A percentile compares a stretch with the other conserved stretches of the same genome.
These are phyloP conservation scores for Wasmannia auropunctata DNA, from an alignment of 1,140 invertebrate species.

Conservation along the genomic window DNA sequence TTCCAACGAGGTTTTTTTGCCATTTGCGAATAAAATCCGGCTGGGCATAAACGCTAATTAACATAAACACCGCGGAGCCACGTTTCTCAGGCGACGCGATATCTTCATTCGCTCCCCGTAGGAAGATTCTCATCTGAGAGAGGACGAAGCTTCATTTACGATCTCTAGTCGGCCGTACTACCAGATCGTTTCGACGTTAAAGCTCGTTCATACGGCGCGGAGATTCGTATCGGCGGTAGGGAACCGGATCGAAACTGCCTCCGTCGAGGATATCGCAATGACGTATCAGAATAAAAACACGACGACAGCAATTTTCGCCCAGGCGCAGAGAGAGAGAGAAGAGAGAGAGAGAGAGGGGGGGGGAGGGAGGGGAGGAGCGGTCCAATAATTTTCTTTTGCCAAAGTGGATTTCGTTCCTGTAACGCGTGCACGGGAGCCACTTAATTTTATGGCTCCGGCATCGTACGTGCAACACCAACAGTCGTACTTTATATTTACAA, in stretches of 20 bases:
- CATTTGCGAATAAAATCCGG: conserved; percentile 8
- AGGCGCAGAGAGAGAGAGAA: too few species aligned
- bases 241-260: conserved; percentile 51
- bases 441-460: conserved; percentile 41
- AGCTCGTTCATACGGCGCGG: conserved; percentile 30
- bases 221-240: conserved; percentile 47
- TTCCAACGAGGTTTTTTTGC: not conserved
- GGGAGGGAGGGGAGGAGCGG: not conserved
- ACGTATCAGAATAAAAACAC: conserved; percentile 40
- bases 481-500: conserved; percentile 25
- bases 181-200: conserved; percentile 39
- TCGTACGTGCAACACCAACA: not conserved
- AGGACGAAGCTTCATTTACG: conserved; percentile 41
- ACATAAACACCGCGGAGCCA: not conserved
- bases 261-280: conserved; percentile 6
- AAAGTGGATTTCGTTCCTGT: conserved; percentile 33
- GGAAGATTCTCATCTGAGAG: conserved; percentile 24
- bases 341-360: too few species aligned
- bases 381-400: conserved; percentile 54
- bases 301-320: conserved; percentile 46
- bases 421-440: conserved; percentile 35
- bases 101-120: conserved; percentile 25
- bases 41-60: conserved; percentile 6
- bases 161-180: conserved; percentile 10
- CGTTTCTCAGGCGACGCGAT: not conserved